These are phyloP conservation scores for Heliconius congener DNA, from an alignment of 1,140 invertebrate species.

Conservation along the genomic window DNA sequence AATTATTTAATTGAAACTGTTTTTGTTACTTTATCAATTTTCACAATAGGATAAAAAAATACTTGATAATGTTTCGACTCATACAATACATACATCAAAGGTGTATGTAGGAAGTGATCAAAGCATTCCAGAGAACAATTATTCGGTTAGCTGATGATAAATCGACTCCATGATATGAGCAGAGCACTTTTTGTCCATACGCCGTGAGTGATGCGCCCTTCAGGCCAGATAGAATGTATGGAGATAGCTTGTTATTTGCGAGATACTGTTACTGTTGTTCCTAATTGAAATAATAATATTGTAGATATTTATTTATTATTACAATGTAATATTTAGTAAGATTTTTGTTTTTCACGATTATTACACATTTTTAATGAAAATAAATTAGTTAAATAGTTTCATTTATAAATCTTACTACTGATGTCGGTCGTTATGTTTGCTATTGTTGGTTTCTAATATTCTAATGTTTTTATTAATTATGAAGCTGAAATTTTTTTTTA, in stretches of 20 bases:
- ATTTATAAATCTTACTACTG: no score
- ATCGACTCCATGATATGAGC: constrained; percentile 66
- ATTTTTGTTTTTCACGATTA: no score
- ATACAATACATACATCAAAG: constrained; percentile 39
- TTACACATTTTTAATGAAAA: no score
- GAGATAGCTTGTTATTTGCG: constrained; percentile 38
- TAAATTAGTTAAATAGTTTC: no score
- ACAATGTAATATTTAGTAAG: no score
- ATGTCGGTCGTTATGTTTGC: no score
- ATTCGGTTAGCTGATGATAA: constrained; percentile 66
- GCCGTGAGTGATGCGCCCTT: constrained; percentile 56
- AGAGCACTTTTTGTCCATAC: constrained; percentile 63
- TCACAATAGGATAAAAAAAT: background rate
- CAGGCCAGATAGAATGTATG: constrained; percentile 42
- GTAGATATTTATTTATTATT: no score
- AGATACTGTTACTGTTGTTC: no score
- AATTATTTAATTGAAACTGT: background rate
- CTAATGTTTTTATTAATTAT: no score
- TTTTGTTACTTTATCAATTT: background rate
- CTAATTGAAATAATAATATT: no score
- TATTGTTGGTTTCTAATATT: no score
- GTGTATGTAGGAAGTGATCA: constrained; percentile 48
- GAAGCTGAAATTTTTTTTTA: no score
- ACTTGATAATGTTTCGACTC: background rate
- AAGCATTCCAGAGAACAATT: constrained; percentile 60